phyloP scores from a whole-genome alignment of 2,797 vertebrate species.

The Tauraco hartlaubi region DNA sequence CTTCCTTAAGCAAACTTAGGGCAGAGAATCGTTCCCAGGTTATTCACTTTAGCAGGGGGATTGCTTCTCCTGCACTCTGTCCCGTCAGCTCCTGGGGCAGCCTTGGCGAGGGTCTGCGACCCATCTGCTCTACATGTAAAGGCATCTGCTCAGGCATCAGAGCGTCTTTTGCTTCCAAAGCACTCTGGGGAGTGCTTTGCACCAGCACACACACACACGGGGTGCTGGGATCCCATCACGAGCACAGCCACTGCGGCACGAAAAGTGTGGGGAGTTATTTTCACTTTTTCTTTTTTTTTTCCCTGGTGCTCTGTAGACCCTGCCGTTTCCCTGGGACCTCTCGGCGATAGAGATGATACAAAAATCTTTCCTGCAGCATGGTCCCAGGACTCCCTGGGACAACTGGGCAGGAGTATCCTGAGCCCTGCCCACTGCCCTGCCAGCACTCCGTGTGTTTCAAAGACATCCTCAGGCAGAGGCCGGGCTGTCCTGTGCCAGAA shows the following conservation, averaged over 20 bases:
- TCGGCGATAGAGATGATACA: neutral
- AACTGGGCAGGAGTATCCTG: neutral
- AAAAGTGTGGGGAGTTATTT: fast-evolving
- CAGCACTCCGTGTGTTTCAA: neutral
- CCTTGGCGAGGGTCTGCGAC: neutral
- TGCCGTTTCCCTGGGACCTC: neutral
- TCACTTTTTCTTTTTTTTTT: too few species aligned
- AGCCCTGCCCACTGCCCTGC: neutral
- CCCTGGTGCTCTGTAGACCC: neutral
- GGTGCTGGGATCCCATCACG: fast-evolving
- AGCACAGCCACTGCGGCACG: fast-evolving
- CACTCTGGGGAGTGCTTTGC: neutral
- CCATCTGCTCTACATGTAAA: fast-evolving
- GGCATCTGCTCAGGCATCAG: neutral
- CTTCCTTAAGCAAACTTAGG: neutral
- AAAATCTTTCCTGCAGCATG: neutral
- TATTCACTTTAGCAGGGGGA: neutral
- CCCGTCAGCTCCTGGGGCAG: neutral
- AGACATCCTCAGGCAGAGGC: neutral
- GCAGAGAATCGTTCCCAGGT: neutral
- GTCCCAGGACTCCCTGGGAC: neutral
- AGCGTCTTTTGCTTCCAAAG: neutral
- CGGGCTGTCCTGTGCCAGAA: neutral
- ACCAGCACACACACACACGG: fast-evolving
- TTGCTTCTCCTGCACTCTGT: fast-evolving